phyloP scores from a whole-genome alignment of 2,888 invertebrate genomes.

The Meganola albula region DNA sequence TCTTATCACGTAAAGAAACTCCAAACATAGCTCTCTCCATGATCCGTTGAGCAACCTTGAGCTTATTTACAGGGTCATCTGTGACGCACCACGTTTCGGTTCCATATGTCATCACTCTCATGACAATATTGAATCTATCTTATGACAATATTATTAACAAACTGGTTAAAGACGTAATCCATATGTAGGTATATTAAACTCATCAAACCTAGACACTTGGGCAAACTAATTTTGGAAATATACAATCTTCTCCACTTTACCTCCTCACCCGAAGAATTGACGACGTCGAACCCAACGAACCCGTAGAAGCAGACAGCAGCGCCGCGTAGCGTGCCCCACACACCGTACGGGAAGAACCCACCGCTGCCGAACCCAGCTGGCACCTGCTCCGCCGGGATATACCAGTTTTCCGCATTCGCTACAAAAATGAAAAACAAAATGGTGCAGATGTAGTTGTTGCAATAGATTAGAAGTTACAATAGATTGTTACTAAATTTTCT shows the following conservation, averaged over 20 bases:
- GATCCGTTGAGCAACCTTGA: too few relatives aligned
- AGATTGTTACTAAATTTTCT: too few relatives aligned
- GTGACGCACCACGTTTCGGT: too few relatives aligned
- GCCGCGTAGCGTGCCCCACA: conserved; percentile 86
- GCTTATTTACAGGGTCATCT: too few relatives aligned
- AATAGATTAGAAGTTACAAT: too few relatives aligned
- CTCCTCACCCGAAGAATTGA: conserved; percentile 92
- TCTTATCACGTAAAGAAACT: too few relatives aligned
- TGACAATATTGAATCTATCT: too few relatives aligned
- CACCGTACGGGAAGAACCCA: conserved; percentile 93
- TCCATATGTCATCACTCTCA: too few relatives aligned
- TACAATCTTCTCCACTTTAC: conserved; percentile 60
- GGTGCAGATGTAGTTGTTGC: neutral
- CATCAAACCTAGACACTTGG: neutral
- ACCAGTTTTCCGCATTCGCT: conserved; percentile 78
- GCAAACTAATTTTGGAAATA: neutral
- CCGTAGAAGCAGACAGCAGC: conserved; percentile 92
- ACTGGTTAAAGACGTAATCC: too few relatives aligned
- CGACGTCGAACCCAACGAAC: conserved; percentile 95
- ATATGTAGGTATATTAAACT: too few relatives aligned
- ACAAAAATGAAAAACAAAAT: conserved; percentile 6
- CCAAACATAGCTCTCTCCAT: too few relatives aligned
- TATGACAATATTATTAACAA: too few relatives aligned
- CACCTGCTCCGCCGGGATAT: conserved; percentile 49
- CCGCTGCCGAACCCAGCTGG: conserved; percentile 81